Evolutionary conservation across 2,888 invertebrate species (phyloP), one percentile per base, ranked within the genome.

Genomic region (Mythimna pallens): DNA sequence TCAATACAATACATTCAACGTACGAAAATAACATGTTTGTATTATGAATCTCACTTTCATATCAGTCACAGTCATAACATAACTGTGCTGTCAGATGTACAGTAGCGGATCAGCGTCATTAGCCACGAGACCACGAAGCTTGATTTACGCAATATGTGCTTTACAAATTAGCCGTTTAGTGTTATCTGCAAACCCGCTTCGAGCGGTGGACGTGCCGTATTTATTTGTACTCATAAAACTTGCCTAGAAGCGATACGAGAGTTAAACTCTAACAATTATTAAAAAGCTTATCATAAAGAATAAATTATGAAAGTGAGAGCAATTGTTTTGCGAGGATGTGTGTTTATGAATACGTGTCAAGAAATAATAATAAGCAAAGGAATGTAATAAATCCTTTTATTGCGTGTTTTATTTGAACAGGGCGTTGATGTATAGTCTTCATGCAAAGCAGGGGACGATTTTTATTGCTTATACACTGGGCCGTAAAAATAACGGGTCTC

Each of bases 151-250:
- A 95, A 94, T 89, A 87, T 88, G 86, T 89, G 88, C 87, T 88
- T 89, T 91, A 92, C 92, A 94, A 94, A 95, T 95, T 95, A 94
- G 89, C 91, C 91, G 89, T 94, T 95, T 95, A 94, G 91, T 88
- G 91, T 92, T 94, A 95, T 95, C 93, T 92, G 85, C 86, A 67
- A 86, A 89, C 91, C 87, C 77, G 90, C 89, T 91, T 86, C 73
- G 84, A 88, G 80, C 89, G 82, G 88, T 90, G 86, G 90, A 89
- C 88, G 86, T 85, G 86, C 86, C 25, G 88, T 89, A 88, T 89
- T 87, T 76, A 73, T 78, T 69, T 89, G 81, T 74, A 83, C 88
- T 88, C 78, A 76, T 87, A 89, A 76, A 86, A 75, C 63, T 63
- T 67, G 40, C 70, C 90, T 93, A 83, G 92, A 93, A 89, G 89